Evolutionary conservation across 2,113 vertebrate genomes (phyloP).

Genomic region (Callospermophilus lateralis): DNA sequence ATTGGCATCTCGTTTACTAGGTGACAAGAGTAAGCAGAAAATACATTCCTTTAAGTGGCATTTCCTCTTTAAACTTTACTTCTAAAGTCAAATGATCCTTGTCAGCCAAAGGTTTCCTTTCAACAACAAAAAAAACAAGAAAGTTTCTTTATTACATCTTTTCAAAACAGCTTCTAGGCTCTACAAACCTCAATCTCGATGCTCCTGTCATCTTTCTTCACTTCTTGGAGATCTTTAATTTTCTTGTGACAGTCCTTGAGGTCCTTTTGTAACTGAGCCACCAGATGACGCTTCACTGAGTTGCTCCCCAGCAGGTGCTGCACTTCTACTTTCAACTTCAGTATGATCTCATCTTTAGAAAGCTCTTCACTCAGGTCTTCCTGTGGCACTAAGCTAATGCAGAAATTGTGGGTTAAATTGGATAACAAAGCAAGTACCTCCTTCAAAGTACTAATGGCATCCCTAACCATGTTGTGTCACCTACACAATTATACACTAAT

Average conservation of each 20-base stretch:
- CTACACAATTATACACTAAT: background rate
- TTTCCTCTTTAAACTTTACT: conserved; percentile 41
- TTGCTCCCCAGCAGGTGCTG: conserved; percentile 93
- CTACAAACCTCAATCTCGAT: conserved; percentile 86
- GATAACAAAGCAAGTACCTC: background rate
- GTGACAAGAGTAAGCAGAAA: conserved; percentile 38
- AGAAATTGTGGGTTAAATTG: conserved; percentile 37
- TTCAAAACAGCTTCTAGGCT: background rate
- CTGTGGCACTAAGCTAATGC: conserved; percentile 78
- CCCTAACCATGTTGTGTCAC: background rate
- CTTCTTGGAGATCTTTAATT: conserved; percentile 86
- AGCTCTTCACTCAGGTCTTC: conserved; percentile 85
- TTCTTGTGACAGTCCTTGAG: conserved; percentile 87
- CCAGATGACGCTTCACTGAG: conserved; percentile 92
- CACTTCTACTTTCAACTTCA: conserved; percentile 91
- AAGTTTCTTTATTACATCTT: background rate
- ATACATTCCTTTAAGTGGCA: conserved; percentile 1
- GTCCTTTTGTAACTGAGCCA: conserved; percentile 92
- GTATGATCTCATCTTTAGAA: conserved; percentile 90
- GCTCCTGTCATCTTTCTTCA: conserved; percentile 86
- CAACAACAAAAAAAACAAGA: background rate
- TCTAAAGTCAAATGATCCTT: background rate
- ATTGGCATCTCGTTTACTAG: background rate
- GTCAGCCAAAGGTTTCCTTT: conserved; percentile 11
- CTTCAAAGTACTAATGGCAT: background rate